phyloP scores from a whole-genome alignment of 2,888 invertebrate species.

The Ochropleura leucogaster region DNA sequence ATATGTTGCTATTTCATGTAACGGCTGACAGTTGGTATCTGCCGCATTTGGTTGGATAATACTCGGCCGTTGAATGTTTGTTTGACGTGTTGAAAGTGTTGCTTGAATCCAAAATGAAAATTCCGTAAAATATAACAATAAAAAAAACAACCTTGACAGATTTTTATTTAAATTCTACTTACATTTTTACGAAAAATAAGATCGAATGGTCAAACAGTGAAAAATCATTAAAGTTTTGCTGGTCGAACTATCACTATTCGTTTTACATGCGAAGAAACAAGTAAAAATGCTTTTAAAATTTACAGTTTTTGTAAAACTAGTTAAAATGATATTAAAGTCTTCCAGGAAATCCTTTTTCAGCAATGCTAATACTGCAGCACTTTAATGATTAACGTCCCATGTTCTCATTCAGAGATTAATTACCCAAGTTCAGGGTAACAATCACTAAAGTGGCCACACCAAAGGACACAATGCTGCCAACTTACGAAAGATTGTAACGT shows the following conservation, averaged over 20 bases:
- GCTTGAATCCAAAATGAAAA: conserved; percentile 1
- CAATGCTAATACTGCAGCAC: not conserved
- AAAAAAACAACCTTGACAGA: not conserved
- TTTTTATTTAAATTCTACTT: not conserved
- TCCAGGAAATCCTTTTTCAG: no score
- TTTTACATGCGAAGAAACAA: not conserved
- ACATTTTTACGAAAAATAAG: not conserved
- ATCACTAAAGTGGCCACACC: not conserved
- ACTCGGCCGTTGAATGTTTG: conserved; percentile 58
- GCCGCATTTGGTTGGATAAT: conserved; percentile 68
- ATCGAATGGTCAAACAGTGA: not conserved
- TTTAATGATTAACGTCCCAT: accelerated
- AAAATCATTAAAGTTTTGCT: not conserved
- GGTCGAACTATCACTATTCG: not conserved
- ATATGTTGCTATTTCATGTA: conserved; percentile 60
- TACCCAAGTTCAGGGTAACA: not conserved
- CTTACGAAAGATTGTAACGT: not conserved
- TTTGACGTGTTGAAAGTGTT: conserved; percentile 56
- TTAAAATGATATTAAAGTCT: not conserved
- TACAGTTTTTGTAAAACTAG: not conserved
- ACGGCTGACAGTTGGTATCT: conserved; percentile 57
- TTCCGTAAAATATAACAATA: not conserved
- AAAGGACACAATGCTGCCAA: conserved; percentile 21
- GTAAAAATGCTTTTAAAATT: not conserved
- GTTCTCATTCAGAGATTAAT: accelerated